Evolutionary conservation across 1,140 invertebrate genomes (phyloP).

Genomic region (Drosophila quadrilineata): DNA sequence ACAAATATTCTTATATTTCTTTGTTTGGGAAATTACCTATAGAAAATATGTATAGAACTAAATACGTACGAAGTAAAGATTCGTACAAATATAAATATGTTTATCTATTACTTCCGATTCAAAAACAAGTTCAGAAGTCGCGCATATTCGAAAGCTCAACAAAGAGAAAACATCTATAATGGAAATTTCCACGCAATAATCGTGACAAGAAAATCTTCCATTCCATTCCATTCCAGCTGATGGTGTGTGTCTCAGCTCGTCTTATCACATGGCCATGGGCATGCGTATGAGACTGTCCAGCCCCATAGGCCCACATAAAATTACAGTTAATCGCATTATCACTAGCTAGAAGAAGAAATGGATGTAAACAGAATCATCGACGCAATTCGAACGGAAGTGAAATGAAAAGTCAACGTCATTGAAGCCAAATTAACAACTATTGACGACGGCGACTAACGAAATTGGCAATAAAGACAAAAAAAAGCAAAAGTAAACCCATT

Average conservation of each 20-base stretch:
- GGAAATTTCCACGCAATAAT: slow-evolving; percentile 61
- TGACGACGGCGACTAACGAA: background rate
- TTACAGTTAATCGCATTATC: background rate
- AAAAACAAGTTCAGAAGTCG: background rate
- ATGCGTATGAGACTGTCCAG: no score
- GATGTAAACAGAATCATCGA: background rate
- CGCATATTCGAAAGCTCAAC: background rate
- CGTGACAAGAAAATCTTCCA: slow-evolving; percentile 55
- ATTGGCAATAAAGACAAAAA: background rate
- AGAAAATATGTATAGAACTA: no score
- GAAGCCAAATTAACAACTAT: slow-evolving; percentile 5
- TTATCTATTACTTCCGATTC: no score
- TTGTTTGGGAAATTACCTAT: no score
- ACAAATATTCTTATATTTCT: no score
- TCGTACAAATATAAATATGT: no score
- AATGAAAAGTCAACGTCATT: background rate
- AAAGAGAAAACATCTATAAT: slow-evolving; percentile 8
- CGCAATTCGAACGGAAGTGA: background rate
- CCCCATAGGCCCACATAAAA: background rate
- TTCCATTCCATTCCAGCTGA: slow-evolving; percentile 4
- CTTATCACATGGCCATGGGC: slow-evolving; percentile 18
- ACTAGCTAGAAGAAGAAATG: background rate
- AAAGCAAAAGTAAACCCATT: background rate
- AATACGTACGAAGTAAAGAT: no score
- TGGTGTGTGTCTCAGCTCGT: no score